These are phyloP conservation scores for Pseudochaenichthys georgianus DNA, from an alignment of 2,797 vertebrate species.

Conservation along the genomic window DNA sequence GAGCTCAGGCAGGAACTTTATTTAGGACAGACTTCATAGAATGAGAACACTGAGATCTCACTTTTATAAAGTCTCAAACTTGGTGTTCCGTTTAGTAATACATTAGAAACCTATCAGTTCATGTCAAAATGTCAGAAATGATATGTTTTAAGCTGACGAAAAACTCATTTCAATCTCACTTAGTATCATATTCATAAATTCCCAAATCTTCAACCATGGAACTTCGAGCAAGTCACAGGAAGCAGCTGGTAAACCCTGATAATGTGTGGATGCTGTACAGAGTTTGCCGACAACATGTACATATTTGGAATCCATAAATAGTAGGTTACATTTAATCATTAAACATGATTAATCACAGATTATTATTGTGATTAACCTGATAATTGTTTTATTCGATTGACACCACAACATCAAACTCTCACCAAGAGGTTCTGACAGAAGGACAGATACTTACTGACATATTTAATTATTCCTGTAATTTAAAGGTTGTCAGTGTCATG, in stretches of 20 bases:
- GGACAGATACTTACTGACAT: too few relatives aligned
- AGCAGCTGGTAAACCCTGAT: not conserved
- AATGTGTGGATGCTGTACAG: not conserved
- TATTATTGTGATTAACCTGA: too few relatives aligned
- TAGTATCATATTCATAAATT: not conserved
- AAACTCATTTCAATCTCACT: not conserved
- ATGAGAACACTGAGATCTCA: not conserved
- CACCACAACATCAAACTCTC: too few relatives aligned
- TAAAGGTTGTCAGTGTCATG: too few relatives aligned
- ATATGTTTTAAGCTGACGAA: not conserved
- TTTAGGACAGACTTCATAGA: not conserved
- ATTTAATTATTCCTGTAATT: too few relatives aligned
- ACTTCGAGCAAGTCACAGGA: not conserved
- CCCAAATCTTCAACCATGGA: not conserved
- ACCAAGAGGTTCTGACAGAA: too few relatives aligned
- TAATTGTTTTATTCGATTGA: too few relatives aligned
- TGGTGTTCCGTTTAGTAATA: not conserved
- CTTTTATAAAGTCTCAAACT: not conserved
- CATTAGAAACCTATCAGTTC: not conserved
- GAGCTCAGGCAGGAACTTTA: not conserved
- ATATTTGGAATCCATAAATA: not conserved
- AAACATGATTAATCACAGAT: too few relatives aligned
- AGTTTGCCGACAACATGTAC: not conserved
- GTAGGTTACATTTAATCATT: not conserved
- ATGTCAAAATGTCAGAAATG: not conserved